Conservation (phyloP, 2,113 vertebrate genomes). For the Epinephelus moara region DNA sequence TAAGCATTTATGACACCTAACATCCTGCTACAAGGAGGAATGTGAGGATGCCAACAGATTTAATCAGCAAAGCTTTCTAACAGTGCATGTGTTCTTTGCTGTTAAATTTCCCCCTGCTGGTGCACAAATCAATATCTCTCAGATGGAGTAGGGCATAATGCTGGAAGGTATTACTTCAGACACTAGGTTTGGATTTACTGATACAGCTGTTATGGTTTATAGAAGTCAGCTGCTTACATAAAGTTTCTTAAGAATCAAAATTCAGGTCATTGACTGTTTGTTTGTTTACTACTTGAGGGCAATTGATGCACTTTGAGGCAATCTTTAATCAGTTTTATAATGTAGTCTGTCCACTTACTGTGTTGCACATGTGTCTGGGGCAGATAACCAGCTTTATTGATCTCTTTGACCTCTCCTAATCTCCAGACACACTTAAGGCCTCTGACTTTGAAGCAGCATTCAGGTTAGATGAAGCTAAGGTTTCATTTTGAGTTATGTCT, state of each 20-base stretch:
- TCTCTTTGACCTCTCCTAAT: conserved; percentile 40
- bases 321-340: conserved; percentile 5
- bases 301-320: not conserved
- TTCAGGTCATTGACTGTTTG: not conserved
- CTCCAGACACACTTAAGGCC: conserved; percentile 26
- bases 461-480: conserved; percentile 13
- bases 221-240: not conserved
- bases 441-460: conserved; percentile 35
- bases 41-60: conserved; percentile 41
- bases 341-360: not conserved
- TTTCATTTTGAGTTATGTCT: not conserved
- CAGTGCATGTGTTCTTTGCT: conserved; percentile 8
- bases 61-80: conserved; percentile 48
- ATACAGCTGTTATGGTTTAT: conserved; percentile 14
- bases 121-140: conserved; percentile 19
- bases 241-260: not conserved
- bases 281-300: conserved; percentile 3
- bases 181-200: conserved; percentile 3
- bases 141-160: not conserved
- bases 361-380: conserved; percentile 1
- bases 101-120: conserved; percentile 26
- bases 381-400: conserved; percentile 55
- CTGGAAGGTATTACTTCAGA: conserved; percentile 41
- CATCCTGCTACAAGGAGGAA: conserved; percentile 38
- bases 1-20: conserved; percentile 51